A percentile compares a stretch with the other conserved stretches of the same genome.
Evolutionary conservation across 2,113 vertebrate species (phyloP).

Genomic region (Calidris pugnax): DNA sequence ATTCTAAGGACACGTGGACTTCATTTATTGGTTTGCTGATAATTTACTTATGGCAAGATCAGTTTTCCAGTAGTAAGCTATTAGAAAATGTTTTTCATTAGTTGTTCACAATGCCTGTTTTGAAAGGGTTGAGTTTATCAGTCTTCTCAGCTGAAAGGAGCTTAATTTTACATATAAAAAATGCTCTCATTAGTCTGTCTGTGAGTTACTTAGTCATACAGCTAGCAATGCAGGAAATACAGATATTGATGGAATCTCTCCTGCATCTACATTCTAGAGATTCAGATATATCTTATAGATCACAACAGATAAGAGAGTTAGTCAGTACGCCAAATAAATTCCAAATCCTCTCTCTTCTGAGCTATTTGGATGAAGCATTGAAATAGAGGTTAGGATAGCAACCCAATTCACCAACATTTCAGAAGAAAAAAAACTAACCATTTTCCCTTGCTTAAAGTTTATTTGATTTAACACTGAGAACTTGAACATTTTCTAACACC

Average conservation of each 20-base stretch:
- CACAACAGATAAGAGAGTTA: neutral
- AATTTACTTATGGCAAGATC: neutral
- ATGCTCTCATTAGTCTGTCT: neutral
- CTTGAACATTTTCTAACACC: constrained; percentile 18
- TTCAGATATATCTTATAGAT: neutral
- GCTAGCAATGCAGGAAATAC: neutral
- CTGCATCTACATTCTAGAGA: neutral
- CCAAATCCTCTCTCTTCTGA: neutral
- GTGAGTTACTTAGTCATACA: neutral
- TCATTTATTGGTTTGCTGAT: neutral
- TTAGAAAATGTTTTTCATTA: neutral
- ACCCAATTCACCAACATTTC: neutral
- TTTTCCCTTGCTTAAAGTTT: neutral
- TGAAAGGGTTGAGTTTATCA: neutral
- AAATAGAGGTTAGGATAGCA: constrained; percentile 3
- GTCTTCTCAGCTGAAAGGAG: neutral
- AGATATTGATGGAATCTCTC: neutral
- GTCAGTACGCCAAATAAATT: neutral
- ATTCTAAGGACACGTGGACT: neutral
- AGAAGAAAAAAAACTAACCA: neutral
- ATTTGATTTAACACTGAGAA: neutral
- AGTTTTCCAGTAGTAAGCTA: neutral
- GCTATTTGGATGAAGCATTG: constrained; percentile 8
- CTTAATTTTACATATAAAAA: constrained; percentile 6
- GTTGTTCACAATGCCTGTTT: neutral